phyloP scores from a whole-genome alignment of 2,888 invertebrate species.

The Dysmachus trigonus region DNA sequence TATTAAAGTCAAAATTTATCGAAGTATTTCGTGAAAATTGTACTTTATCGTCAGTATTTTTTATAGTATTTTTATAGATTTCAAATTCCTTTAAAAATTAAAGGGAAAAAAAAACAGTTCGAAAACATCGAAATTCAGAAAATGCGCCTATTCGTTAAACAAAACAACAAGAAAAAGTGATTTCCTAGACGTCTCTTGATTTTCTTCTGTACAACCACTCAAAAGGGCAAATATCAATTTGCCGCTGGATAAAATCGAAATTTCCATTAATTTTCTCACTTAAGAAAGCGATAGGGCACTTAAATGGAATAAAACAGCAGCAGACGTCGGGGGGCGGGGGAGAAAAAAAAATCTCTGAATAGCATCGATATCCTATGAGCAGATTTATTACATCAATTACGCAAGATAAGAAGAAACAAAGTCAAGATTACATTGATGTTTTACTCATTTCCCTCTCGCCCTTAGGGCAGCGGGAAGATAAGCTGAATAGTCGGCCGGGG shows the following conservation, averaged over 20 bases:
- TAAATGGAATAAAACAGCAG: not conserved
- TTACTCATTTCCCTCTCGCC: not conserved
- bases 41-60: too few relatives aligned
- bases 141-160: not conserved
- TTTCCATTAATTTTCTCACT: not conserved
- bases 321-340: not conserved
- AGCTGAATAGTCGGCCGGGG: not conserved
- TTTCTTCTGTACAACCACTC: not conserved
- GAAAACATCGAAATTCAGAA: not conserved
- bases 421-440: slow-evolving; percentile 1
- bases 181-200: not conserved
- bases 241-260: not conserved
- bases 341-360: not conserved
- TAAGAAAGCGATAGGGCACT: not conserved
- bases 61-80: not conserved
- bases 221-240: not conserved
- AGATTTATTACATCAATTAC: slow-evolving; percentile 7
- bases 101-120: not conserved
- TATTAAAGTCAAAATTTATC: too few relatives aligned
- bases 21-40: too few relatives aligned
- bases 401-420: not conserved
- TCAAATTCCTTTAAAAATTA: not conserved
- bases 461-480: not conserved
- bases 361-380: not conserved
- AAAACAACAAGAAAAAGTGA: not conserved